Evolutionary conservation across 2,888 invertebrate genomes (phyloP), one percentile per base, ranked within the genome.

Genomic region (Nemapogon koenigi): DNA sequence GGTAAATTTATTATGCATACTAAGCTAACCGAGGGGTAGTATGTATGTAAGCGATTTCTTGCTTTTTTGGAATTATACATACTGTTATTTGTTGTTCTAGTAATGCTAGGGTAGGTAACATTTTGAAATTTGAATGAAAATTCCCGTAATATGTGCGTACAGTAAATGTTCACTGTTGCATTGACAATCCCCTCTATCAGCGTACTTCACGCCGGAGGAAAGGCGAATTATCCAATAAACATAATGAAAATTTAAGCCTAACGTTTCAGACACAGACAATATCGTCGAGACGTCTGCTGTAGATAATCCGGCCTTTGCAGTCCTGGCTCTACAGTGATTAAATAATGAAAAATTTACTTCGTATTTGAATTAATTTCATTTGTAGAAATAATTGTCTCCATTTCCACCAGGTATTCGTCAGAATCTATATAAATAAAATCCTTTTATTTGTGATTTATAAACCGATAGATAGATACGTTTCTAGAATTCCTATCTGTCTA

Each of bases 191-290:
- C 49, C 59, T 62, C 66, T 76, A 76, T 76, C 75, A 67, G 60
- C 41, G 46, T 46, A 57, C 51, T 64, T 72, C 71, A 71, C 64
- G 70, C 68, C 55, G 57, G 56, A 52, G 52, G 55, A 56, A 59
- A 60, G 62, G 62, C 62, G 72, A 68, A 75, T 75, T 73, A 75
- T 76, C 71, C 76, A 72, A 75, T 76, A 75, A 75, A 72, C 71
- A 71, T 76, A 73, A 76, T 76, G 76, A 78, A 75, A 72, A 75
- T 75, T 76, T 75, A 75, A 75, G 73, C 73, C 69, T 65, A 66
- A 33, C 37, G 41, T 29, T 35, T 35, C 36, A 36, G 29, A 27
- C 62, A 66, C 60, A 62, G 63, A 63, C 57, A 59, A 56, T 57
- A 58, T 52, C 49, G 55, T 40, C 55, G 53, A 55, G 56, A 67